phyloP scores from a whole-genome alignment of 2,888 invertebrate species.

The Meganola albula region DNA sequence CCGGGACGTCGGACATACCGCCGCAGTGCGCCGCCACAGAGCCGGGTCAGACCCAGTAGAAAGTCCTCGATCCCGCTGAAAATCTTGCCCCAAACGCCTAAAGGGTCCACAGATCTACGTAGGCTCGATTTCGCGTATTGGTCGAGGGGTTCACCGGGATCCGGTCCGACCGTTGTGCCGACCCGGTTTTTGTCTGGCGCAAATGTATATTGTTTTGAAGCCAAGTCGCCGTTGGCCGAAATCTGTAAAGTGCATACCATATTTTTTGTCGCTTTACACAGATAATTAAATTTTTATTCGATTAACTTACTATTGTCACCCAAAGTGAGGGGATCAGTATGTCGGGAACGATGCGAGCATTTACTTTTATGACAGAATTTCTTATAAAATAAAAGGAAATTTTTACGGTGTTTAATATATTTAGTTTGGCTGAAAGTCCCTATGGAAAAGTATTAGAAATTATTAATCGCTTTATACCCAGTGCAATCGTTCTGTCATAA shows the following conservation, averaged over 20 bases:
- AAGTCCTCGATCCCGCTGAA: too few relatives aligned
- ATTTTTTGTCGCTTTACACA: slow-evolving; percentile 38
- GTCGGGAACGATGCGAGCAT: slow-evolving; percentile 46
- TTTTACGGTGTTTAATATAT: slow-evolving; percentile 29
- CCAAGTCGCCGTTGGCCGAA: slow-evolving; percentile 44
- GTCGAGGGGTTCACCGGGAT: too few relatives aligned
- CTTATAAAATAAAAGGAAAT: too few relatives aligned
- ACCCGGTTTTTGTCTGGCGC: slow-evolving; percentile 22
- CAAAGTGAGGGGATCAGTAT: slow-evolving; percentile 20
- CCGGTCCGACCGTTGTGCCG: slow-evolving; percentile 23
- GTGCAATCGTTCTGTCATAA: slow-evolving; percentile 53
- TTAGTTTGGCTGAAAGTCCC: slow-evolving; percentile 36
- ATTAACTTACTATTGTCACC: slow-evolving; percentile 32
- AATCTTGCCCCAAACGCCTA: too few relatives aligned
- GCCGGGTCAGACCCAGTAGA: slow-evolving; percentile 23
- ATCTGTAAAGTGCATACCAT: slow-evolving; percentile 40
- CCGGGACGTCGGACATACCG: slow-evolving; percentile 67
- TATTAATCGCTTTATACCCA: slow-evolving; percentile 30
- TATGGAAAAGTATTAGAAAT: slow-evolving; percentile 35
- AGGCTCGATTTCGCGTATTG: too few relatives aligned
- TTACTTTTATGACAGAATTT: slow-evolving; percentile 63
- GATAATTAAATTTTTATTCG: slow-evolving; percentile 23
- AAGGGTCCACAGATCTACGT: too few relatives aligned
- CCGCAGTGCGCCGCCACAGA: slow-evolving; percentile 40
- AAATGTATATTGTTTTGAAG: slow-evolving; percentile 28